Conservation (phyloP, 2,797 vertebrate genomes). For the Protosalanx chinensis region DNA sequence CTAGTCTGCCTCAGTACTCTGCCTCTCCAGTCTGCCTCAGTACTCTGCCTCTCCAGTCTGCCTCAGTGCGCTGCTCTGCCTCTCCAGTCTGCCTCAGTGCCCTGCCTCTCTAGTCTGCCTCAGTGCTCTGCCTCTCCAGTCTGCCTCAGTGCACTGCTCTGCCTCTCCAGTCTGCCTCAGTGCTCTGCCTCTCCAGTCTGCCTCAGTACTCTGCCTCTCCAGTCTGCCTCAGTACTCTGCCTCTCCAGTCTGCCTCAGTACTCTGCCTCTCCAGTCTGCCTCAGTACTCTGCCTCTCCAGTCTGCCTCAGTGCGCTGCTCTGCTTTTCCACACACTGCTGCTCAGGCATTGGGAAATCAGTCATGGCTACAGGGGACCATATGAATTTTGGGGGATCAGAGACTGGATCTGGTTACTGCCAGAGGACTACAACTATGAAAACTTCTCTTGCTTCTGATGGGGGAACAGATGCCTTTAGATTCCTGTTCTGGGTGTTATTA, state of each 20-base stretch:
- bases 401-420: conserved; percentile 18
- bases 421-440: conserved; percentile 9
- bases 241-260: not conserved
- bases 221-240: not conserved
- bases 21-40: not conserved
- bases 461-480: conserved; percentile 9
- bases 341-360: not conserved
- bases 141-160: not conserved
- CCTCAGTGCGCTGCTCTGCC: not conserved
- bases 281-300: not conserved
- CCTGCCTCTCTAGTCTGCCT: conserved; percentile 10
- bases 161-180: not conserved
- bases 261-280: too few relatives aligned
- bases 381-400: conserved; percentile 7
- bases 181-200: not conserved
- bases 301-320: not conserved
- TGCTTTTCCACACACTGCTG: not conserved
- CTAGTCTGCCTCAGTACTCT: not conserved
- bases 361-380: not conserved
- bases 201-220: not conserved
- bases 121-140: not conserved
- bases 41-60: conserved; percentile 19
- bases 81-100: not conserved
- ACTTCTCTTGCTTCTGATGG: conserved; percentile 2
- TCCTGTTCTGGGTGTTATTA: conserved; percentile 13